Conservation (phyloP, 2,113 vertebrate species). For the Sphaerodactylus townsendi region DNA sequence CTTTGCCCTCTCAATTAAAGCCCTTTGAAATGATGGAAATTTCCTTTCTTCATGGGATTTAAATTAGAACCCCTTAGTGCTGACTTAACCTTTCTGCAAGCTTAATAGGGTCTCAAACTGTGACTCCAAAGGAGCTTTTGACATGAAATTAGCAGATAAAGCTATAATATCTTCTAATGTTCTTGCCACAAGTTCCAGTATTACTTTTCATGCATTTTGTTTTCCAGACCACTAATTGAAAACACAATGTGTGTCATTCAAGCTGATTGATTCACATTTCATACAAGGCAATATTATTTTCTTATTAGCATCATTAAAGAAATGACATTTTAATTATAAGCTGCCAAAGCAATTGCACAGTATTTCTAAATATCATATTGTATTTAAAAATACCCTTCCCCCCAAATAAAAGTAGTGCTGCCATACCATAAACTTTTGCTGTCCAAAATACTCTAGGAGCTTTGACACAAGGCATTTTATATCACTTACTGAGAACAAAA, state of each 20-base stretch:
- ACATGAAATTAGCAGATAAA: not conserved
- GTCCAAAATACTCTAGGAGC: not conserved
- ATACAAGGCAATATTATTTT: not conserved
- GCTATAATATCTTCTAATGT: not conserved
- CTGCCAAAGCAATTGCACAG: not conserved
- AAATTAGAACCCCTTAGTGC: not conserved
- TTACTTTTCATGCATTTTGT: not conserved
- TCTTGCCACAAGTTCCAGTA: not conserved
- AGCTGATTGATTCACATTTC: not conserved
- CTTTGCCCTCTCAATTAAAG: not conserved
- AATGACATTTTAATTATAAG: slow-evolving; percentile 1
- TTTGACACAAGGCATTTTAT: not conserved
- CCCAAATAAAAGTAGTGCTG: not conserved
- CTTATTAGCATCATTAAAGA: not conserved
- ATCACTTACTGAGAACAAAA: not conserved
- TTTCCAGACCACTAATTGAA: not conserved
- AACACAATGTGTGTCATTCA: not conserved
- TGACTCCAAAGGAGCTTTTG: not conserved
- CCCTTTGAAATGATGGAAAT: not conserved
- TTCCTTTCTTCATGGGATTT: not conserved
- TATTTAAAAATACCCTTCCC: not conserved
- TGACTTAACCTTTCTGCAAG: not conserved
- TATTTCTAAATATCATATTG: not conserved
- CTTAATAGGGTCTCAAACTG: not conserved
- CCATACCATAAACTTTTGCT: not conserved